Evolutionary conservation across 2,888 invertebrate species (phyloP).

Genomic region (Cerceris ruficornis): DNA sequence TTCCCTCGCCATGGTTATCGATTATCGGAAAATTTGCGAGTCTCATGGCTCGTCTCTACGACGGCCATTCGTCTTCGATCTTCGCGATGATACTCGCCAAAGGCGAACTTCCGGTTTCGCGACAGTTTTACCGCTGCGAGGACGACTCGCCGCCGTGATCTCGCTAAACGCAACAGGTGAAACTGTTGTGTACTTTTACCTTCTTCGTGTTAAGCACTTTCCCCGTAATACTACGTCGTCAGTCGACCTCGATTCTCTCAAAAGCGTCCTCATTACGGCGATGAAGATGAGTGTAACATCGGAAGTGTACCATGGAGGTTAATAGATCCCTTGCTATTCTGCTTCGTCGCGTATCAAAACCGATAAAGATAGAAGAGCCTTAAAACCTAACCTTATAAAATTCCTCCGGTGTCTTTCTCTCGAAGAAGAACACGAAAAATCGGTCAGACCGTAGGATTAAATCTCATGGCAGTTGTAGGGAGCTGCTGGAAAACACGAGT

Average conservation of each 20-base stretch:
- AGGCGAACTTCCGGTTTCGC: neutral
- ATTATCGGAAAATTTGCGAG: constrained; percentile 34
- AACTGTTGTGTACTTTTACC: constrained; percentile 37
- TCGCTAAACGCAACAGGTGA: constrained; percentile 52
- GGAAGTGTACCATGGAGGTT: no score
- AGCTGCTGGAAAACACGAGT: no score
- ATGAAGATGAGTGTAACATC: neutral
- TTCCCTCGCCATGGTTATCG: constrained; percentile 12
- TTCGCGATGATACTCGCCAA: neutral
- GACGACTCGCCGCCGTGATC: neutral
- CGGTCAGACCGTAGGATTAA: no score
- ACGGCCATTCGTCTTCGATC: constrained; percentile 4
- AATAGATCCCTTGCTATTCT: no score
- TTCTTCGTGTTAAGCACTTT: constrained; percentile 29
- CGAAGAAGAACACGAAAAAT: no score
- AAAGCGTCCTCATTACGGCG: neutral
- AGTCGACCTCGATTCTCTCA: neutral
- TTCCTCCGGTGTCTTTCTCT: no score
- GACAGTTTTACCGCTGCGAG: neutral
- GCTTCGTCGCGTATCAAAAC: no score
- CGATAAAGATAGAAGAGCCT: no score
- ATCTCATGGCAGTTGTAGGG: no score
- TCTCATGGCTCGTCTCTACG: neutral
- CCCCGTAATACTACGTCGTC: constrained; percentile 11
- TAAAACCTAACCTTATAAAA: no score